phyloP scores from a whole-genome alignment of 2,888 invertebrate genomes.

The Dascillus cervinus region DNA sequence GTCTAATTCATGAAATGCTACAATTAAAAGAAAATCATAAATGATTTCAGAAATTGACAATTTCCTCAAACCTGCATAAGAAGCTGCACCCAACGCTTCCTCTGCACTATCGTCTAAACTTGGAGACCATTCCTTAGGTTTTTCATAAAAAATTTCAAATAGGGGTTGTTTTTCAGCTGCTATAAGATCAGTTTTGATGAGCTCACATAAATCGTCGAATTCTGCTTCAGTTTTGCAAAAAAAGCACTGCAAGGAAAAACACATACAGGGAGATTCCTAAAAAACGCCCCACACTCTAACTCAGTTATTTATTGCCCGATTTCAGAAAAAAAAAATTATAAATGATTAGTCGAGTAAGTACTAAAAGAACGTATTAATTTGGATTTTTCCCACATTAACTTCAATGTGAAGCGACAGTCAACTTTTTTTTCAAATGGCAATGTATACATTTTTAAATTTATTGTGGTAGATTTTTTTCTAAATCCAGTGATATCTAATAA shows the following conservation, averaged over 20 bases:
- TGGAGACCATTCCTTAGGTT: conserved; percentile 70
- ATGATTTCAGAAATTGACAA: no score
- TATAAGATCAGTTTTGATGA: conserved; percentile 61
- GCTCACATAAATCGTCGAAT: conserved; percentile 66
- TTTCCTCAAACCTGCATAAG: conserved; percentile 39
- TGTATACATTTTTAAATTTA: no score
- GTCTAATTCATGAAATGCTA: conserved; percentile 56
- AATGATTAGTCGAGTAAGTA: no score
- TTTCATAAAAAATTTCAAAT: conserved; percentile 76
- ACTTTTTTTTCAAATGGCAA: no score
- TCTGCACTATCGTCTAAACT: conserved; percentile 39
- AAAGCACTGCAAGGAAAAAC: conserved; percentile 66
- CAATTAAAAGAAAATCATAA: conserved; percentile 32
- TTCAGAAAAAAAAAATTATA: no score
- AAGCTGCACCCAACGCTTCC: conserved; percentile 33
- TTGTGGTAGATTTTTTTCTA: no score
- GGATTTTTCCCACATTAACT: no score
- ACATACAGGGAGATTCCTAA: not conserved
- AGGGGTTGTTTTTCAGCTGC: conserved; percentile 65
- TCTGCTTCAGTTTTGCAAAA: conserved; percentile 78
- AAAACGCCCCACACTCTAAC: not conserved
- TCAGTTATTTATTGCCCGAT: no score
- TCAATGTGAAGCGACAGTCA: no score
- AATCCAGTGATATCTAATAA: no score
- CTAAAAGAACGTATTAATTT: no score